Percentiles rank a stretch among this genome's conserved stretches.
Conservation (phyloP, 2,113 vertebrate species). For the Plectropomus leopardus region DNA sequence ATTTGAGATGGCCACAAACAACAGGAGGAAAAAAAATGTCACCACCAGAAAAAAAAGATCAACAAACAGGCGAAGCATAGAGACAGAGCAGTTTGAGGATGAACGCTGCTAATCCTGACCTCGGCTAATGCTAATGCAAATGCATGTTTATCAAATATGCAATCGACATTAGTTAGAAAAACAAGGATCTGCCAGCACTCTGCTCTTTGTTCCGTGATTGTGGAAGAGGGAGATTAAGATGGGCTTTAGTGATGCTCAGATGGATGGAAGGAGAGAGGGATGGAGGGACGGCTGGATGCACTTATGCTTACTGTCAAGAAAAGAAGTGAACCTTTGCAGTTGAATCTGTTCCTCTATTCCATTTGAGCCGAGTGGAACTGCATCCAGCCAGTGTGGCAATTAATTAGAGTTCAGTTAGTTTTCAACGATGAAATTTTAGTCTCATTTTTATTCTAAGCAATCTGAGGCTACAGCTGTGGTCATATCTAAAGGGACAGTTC, state of each 20-base stretch:
- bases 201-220: constrained; percentile 84
- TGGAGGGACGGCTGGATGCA: constrained; percentile 58
- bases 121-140: constrained; percentile 85
- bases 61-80: constrained; percentile 83
- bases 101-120: constrained; percentile 84
- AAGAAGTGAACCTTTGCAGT: constrained; percentile 42
- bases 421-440: neutral
- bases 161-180: constrained; percentile 85
- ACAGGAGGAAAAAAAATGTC: constrained; percentile 53
- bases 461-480: neutral
- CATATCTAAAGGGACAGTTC: neutral
- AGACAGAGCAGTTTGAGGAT: constrained; percentile 85
- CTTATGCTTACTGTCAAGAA: constrained; percentile 49
- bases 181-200: constrained; percentile 79
- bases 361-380: constrained; percentile 6
- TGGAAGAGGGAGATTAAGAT: constrained; percentile 83
- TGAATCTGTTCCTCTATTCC: constrained; percentile 36
- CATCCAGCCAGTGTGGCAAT: constrained; percentile 5
- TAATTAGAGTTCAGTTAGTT: neutral
- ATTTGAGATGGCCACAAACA: constrained; percentile 84
- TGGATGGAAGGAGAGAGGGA: constrained; percentile 70
- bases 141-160: constrained; percentile 85
- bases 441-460: neutral
- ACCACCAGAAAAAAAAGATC: constrained; percentile 69
- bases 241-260: constrained; percentile 78